phyloP scores from a whole-genome alignment of 2,113 vertebrate species.

The Halcyon malimbica region DNA sequence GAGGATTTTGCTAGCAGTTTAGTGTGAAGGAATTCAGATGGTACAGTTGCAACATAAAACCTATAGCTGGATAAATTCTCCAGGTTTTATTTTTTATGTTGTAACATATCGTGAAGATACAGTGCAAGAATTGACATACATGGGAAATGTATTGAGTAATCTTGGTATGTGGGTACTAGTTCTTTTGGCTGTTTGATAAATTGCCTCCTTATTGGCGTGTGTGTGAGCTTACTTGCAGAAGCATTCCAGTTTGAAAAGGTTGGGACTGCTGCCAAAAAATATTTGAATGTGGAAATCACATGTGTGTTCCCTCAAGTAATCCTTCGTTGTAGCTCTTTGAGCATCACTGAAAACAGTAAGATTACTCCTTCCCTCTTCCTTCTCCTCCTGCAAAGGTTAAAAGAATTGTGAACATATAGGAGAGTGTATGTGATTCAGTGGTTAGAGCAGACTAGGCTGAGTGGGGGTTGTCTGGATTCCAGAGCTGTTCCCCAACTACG shows the following conservation, averaged over 20 bases:
- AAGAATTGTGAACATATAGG: neutral
- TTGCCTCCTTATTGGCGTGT: neutral
- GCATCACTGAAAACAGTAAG: neutral
- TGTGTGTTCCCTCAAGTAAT: neutral
- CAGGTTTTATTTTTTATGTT: neutral
- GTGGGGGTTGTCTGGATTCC: neutral
- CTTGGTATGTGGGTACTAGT: neutral
- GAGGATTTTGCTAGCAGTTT: neutral
- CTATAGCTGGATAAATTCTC: neutral
- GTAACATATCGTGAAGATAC: neutral
- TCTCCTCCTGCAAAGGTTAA: neutral
- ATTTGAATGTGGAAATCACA: neutral
- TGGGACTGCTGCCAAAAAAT: neutral
- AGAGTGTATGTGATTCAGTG: neutral
- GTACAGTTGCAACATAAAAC: neutral
- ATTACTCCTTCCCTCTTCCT: neutral
- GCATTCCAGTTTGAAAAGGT: neutral
- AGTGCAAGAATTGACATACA: neutral
- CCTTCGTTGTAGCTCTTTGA: neutral
- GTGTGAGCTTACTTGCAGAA: neutral
- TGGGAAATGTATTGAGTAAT: neutral
- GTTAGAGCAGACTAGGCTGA: neutral
- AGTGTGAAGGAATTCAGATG: neutral
- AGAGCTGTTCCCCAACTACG: neutral
- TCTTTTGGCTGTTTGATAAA: neutral